Base-by-base conservation (phyloP, 2,113 vertebrate species). In the Urocolius indicus region DNA sequence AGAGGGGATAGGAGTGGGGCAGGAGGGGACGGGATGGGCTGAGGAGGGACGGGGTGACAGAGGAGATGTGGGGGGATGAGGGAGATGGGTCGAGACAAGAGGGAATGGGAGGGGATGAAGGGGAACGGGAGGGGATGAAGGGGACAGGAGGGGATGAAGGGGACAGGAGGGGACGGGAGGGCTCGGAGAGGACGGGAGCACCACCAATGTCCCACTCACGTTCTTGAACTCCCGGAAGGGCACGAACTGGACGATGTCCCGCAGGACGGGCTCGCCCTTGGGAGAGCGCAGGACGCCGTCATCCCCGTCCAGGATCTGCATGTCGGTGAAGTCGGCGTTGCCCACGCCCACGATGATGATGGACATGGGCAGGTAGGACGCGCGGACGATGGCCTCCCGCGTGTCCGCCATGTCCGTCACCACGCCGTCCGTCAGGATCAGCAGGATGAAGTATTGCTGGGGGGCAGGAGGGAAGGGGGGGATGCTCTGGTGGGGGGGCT, bases 191-290 rank as follows among this genome's bases (percentile, higher is more conserved):
- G 9, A 22, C 3, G 2, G 30, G 26, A 36, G 48, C 16, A 9
- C 13, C 66, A 1, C 14, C 2, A 1, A 1, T 1, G 38, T 19
- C 71, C 23, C 34, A 98, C 99, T 98, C 93, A 99, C 99, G 16
- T 98, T 99, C 98, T 99, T 99, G 97, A 99, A 99, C 87, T 99
- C 99, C 54, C 99, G 98, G 98, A 99, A 99, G 38, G 99, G 99
- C 83, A 99, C 99, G 36, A 99, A 99, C 96, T 99, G 99, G 57
- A 99, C 99, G 5, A 99, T 99, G 98, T 99, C 99, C 1, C 99
- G 97, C 36, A 99, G 98, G 43, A 98, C 99, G 0, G 99, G 99
- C 89, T 99, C 99, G 5, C 99, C 99, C 84, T 98, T 98, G 0
- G 99, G 99, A 58, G 99, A 99, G 43, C 99, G 98, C 63, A 99